A percentile compares a stretch with the other conserved stretches of the same genome.
phyloP scores from a whole-genome alignment of 2,113 vertebrate genomes.

The Oriolus oriolus region DNA sequence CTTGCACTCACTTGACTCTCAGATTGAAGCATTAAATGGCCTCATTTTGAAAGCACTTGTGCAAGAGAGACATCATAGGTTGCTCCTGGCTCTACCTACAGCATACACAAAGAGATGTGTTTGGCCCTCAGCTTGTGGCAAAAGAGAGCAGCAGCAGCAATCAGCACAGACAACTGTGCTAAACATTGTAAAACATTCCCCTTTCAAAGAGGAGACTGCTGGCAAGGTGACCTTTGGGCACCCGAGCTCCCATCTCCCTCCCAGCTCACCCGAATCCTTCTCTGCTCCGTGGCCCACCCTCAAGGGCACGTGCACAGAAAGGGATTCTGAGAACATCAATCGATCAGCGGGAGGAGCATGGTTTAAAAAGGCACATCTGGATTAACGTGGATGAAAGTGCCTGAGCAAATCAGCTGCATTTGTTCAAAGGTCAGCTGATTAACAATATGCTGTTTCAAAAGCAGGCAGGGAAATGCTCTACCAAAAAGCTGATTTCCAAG shows the following conservation, averaged over 20 bases:
- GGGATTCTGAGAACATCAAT: neutral
- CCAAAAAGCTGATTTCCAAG: neutral
- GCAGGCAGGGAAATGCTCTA: neutral
- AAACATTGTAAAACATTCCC: neutral
- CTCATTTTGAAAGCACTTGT: neutral
- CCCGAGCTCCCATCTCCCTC: neutral
- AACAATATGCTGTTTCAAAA: neutral
- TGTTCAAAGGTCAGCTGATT: constrained; percentile 23
- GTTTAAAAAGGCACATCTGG: constrained; percentile 29
- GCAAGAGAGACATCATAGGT: accelerated
- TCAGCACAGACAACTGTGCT: neutral
- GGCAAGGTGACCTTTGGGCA: neutral
- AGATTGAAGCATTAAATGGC: accelerated
- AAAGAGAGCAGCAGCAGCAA: neutral
- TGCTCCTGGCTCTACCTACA: neutral
- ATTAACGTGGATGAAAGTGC: constrained; percentile 18
- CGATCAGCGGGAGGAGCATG: neutral
- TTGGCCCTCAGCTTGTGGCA: neutral
- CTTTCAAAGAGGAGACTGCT: neutral
- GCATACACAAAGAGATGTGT: neutral
- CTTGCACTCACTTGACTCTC: neutral
- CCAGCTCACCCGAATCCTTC: neutral
- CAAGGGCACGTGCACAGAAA: neutral
- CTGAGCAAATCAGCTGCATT: neutral
- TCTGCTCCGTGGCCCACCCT: neutral